Evolutionary conservation across 1,140 invertebrate species (phyloP).

Genomic region (Penaeus japonicus): DNA sequence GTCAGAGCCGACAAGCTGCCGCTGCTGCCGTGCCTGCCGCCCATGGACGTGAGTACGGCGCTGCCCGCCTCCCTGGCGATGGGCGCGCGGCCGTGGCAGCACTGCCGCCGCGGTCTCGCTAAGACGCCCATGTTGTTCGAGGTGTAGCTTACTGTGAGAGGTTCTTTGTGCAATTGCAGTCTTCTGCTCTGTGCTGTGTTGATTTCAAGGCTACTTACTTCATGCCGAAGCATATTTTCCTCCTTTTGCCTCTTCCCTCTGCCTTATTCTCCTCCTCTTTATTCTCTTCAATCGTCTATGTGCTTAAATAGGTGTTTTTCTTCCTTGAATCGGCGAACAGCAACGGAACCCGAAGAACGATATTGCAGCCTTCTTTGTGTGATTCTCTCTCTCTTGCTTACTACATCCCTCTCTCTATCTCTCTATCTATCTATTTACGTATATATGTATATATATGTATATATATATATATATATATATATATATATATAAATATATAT

Average conservation of each 20-base stretch:
- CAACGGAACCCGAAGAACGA: background rate
- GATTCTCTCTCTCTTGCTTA: background rate
- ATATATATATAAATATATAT: background rate
- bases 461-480: slow-evolving; percentile 1
- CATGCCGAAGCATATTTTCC: background rate
- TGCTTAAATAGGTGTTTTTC: background rate
- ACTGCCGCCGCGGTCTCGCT: background rate
- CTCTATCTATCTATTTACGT: background rate
- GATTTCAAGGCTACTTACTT: too few species aligned
- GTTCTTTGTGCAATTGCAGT: too few species aligned
- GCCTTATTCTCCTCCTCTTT: background rate
- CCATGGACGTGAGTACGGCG: slow-evolving; percentile 85
- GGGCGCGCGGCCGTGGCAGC: background rate
- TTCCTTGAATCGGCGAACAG: background rate
- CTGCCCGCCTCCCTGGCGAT: background rate
- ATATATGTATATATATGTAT: background rate
- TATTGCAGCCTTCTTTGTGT: too few species aligned
- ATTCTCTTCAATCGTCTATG: background rate
- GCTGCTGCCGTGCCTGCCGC: slow-evolving; percentile 80
- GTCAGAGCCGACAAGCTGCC: slow-evolving; percentile 89
- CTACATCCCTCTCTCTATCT: background rate
- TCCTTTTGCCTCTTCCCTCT: background rate
- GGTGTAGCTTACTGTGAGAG: background rate
- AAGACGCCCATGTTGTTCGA: background rate
- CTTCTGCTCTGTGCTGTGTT: too few species aligned